Evolutionary conservation across 1,140 invertebrate genomes (phyloP).

Genomic region (Pentalonia nigronervosa): DNA sequence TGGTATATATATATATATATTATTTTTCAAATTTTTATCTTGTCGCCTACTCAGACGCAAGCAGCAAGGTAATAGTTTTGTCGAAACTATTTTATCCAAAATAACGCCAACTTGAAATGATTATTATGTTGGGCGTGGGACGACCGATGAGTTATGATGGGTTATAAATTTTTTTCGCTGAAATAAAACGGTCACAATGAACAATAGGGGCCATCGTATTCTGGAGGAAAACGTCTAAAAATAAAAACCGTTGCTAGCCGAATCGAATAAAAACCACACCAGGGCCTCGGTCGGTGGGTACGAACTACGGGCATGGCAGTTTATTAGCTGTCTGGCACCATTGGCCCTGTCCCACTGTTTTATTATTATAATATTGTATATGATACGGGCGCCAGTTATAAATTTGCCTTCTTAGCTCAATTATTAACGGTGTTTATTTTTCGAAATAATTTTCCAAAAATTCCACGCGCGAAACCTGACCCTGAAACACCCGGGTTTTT

Average conservation of each 20-base stretch:
- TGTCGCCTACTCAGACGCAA: not conserved
- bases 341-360: slow-evolving; percentile 39
- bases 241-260: slow-evolving; percentile 26
- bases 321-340: slow-evolving; percentile 54
- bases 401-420: slow-evolving; percentile 15
- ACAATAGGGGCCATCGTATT: slow-evolving; percentile 33
- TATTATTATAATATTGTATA: slow-evolving; percentile 40
- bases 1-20: not conserved
- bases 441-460: slow-evolving; percentile 35
- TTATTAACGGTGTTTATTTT: slow-evolving; percentile 33
- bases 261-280: slow-evolving; percentile 31
- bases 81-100: not conserved
- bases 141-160: slow-evolving; percentile 29
- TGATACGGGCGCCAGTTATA: slow-evolving; percentile 22
- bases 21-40: not conserved
- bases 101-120: not conserved
- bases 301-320: not conserved
- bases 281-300: not conserved
- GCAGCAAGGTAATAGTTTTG: not conserved
- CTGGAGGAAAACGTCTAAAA: slow-evolving; percentile 49
- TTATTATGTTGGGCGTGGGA: slow-evolving; percentile 28
- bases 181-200: slow-evolving; percentile 20
- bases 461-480: slow-evolving; percentile 49
- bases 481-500: slow-evolving; percentile 33
- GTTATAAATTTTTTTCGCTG: slow-evolving; percentile 29